A percentile compares a stretch with the other conserved stretches of the same genome.
Evolutionary conservation across 2,888 invertebrate species (phyloP).

Genomic region (Pristionchus entomophagus): DNA sequence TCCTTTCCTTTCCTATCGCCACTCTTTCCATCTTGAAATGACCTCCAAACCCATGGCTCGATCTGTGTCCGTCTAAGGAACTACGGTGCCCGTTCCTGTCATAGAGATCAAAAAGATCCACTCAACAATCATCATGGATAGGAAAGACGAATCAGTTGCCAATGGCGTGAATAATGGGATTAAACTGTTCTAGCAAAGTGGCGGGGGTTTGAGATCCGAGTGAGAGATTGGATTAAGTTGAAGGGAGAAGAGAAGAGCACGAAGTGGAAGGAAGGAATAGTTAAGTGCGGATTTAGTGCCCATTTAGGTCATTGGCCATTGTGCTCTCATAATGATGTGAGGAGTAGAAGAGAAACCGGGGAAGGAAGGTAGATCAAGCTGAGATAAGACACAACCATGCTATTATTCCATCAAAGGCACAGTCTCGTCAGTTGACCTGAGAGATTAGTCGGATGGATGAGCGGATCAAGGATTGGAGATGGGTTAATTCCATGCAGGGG

Average conservation of each 20-base stretch:
- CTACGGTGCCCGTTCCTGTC: neutral
- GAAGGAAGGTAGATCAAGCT: neutral
- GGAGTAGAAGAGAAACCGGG: too few species aligned
- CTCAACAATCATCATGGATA: too few species aligned
- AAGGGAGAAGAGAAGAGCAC: neutral
- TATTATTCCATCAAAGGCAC: too few species aligned
- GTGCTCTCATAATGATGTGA: neutral
- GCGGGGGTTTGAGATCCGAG: slow-evolving; percentile 17
- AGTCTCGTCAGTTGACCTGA: too few species aligned
- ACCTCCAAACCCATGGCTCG: neutral
- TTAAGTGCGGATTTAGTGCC: slow-evolving; percentile 34
- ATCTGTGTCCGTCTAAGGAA: slow-evolving; percentile 7
- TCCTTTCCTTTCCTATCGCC: slow-evolving; percentile 3
- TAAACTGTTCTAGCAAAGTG: neutral
- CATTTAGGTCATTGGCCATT: slow-evolving; percentile 33
- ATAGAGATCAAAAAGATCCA: neutral
- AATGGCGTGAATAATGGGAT: slow-evolving; percentile 16
- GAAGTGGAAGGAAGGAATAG: slow-evolving; percentile 11
- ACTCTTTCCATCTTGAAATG: slow-evolving; percentile 5
- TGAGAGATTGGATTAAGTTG: slow-evolving; percentile 21
- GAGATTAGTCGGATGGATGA: neutral
- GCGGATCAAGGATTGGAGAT: neutral
- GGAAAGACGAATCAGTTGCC: neutral
- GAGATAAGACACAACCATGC: neutral
- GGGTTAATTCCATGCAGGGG: too few species aligned